Evolutionary conservation across 2,113 vertebrate species (phyloP).

Genomic region (Rafetus swinhoei): DNA sequence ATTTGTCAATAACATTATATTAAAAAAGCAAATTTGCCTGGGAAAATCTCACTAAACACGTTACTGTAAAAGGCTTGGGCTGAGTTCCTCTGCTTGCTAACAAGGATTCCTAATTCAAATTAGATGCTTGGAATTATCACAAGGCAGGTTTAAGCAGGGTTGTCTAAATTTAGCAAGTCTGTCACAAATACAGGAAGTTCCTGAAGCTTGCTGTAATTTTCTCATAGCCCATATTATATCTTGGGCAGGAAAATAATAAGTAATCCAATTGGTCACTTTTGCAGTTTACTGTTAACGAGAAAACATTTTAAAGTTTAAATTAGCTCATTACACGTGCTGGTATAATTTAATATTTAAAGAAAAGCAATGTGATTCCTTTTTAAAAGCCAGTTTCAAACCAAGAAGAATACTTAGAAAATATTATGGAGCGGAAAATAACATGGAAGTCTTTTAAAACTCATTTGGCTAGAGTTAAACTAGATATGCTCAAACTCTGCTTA

Average conservation of each 20-base stretch:
- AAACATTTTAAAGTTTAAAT: background rate
- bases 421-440: background rate
- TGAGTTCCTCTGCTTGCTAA: background rate
- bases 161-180: background rate
- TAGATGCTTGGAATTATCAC: background rate
- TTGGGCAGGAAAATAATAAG: background rate
- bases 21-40: conserved; percentile 42
- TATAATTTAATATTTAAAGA: background rate
- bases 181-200: background rate
- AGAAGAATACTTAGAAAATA: background rate
- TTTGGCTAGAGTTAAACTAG: background rate
- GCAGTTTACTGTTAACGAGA: background rate
- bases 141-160: background rate
- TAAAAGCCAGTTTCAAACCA: background rate
- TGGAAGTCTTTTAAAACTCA: background rate
- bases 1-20: background rate
- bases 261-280: background rate
- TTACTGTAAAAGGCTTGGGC: background rate
- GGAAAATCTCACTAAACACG: background rate
- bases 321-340: background rate
- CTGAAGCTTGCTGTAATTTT: background rate
- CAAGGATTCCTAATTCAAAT: conserved; percentile 37
- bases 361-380: background rate
- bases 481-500: background rate
- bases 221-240: background rate